These are phyloP conservation scores for Cerceris ruficornis DNA, from an alignment of 2,888 invertebrate genomes.

Conservation along the genomic window DNA sequence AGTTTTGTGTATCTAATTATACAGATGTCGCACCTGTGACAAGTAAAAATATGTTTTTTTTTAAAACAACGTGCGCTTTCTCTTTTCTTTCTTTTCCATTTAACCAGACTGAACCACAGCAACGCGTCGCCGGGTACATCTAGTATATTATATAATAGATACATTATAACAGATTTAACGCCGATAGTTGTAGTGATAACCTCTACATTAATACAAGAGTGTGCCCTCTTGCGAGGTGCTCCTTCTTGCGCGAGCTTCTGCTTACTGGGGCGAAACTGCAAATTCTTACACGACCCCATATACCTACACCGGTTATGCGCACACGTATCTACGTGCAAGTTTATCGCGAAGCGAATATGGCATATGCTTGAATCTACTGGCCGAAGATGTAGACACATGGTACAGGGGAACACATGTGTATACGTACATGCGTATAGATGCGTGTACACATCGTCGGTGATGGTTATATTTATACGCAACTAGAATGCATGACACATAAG, in stretches of 20 bases:
- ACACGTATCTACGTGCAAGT: constrained; percentile 9
- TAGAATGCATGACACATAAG: constrained; percentile 73
- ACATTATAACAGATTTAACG: too few species aligned
- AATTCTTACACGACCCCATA: neutral
- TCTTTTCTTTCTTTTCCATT: too few species aligned
- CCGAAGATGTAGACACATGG: neutral
- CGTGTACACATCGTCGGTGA: constrained; percentile 22
- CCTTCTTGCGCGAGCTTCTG: constrained; percentile 36
- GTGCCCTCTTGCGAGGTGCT: constrained; percentile 4
- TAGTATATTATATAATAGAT: too few species aligned
- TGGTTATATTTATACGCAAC: constrained; percentile 68
- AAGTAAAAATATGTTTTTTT: too few species aligned
- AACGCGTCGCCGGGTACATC: too few species aligned
- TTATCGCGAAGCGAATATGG: constrained; percentile 17
- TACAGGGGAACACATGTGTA: too few species aligned
- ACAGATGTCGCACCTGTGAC: too few species aligned
- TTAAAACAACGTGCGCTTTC: too few species aligned
- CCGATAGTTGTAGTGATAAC: too few species aligned
- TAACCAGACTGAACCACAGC: too few species aligned
- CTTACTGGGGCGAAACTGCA: constrained; percentile 10
- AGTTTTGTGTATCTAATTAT: too few species aligned
- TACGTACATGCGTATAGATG: neutral
- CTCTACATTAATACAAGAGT: too few species aligned
- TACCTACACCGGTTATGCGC: neutral
- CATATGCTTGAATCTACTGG: constrained; percentile 17